Evolutionary conservation across 2,113 vertebrate genomes (phyloP), one percentile per base, ranked within the genome.

Genomic region (Desmodus rotundus): DNA sequence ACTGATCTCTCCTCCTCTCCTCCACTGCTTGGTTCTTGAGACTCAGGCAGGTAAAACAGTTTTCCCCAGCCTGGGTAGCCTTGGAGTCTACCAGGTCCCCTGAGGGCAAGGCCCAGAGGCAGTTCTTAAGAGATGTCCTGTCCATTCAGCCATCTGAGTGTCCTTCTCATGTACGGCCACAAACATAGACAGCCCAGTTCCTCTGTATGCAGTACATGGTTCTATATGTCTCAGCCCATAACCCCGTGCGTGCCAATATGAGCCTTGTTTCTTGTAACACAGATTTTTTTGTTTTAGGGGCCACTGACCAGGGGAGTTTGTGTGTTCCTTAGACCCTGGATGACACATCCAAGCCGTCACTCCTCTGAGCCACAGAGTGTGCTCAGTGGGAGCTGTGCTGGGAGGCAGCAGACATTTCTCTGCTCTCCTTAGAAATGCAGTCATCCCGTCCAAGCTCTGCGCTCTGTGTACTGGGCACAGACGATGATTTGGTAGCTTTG

Each of bases 1-100:
- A 19, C 93, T 93, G 58, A 50, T 58, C 77, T 96, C 61, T 67
- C 72, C 84, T 91, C 52, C 38, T 87, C 88, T 94, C 80, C 92
- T 91, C 92, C 43, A 81, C 56, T 97, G 93, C 96, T 96, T 94
- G 91, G 77, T 91, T 89, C 80, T 95, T 74, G 73, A 82, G 73
- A 89, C 82, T 96, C 91, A 86, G 96, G 90, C 95, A 94, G 82
- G 89, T 70, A 77, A 95, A 97, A 91, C 67, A 72, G 54, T 89
- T 74, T 84, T 58, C 43, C 94, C 72, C 88, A 93, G 93, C 92
- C 77, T 82, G 91, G 95, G 97, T 96, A 94, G 89, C 95, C 83
- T 70, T 89, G 70, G 82, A 89, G 78, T 77, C 77, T 95, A 72
- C 95, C 77, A 50, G 86, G 76, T 81, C 87, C 93, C 65, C 52